phyloP scores from a whole-genome alignment of 2,113 vertebrate species.

The rabbit (Oryctolagus cuniculus) region mOryCun1.1 NC_091445.1:24551001-24551500 shows the following conservation, averaged over 20 bases:
- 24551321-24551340: background rate
- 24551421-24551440: background rate
- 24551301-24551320: conserved; percentile 1
- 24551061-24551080: conserved; percentile 16
- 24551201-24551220: background rate
- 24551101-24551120: background rate
- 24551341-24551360: background rate
- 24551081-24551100: background rate
- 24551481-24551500: background rate
- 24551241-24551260: background rate
- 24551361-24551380: background rate
- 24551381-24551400: background rate
- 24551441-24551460: no score
- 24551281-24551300: background rate
- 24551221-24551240: background rate
- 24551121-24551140: background rate
- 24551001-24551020: background rate
- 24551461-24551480: no score
- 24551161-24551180: background rate
- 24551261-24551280: background rate
- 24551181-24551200: background rate
- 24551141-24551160: background rate
- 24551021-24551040: background rate
- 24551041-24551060: conserved; percentile 20
- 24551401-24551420: background rate